Conservation (phyloP, 2,113 vertebrate genomes). For the Heterochromis multidens region DNA sequence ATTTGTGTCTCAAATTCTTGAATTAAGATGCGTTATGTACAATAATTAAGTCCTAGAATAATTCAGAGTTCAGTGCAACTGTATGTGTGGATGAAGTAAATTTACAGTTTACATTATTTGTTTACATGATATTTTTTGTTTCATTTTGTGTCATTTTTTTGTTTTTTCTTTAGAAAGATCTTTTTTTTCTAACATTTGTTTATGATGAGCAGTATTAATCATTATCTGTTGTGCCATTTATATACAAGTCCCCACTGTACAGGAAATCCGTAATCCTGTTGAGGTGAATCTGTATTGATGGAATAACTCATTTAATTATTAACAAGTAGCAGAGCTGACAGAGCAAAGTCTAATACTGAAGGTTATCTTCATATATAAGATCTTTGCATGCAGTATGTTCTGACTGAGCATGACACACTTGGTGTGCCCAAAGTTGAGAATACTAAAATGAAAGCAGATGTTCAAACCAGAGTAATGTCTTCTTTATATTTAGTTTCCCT, state of each 20-base stretch:
- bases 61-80: not conserved
- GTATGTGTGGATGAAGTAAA: not conserved
- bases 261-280: not conserved
- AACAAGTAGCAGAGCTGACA: not conserved
- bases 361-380: slow-evolving; percentile 8
- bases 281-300: not conserved
- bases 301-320: slow-evolving; percentile 36
- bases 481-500: fast-evolving
- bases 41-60: fast-evolving
- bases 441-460: not conserved
- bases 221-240: not conserved
- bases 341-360: slow-evolving; percentile 28
- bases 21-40: fast-evolving
- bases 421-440: not conserved
- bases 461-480: not conserved
- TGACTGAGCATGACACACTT: not conserved
- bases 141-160: not conserved
- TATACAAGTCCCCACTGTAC: not conserved
- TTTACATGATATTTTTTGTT: not conserved
- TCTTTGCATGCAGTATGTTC: not conserved
- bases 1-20: not conserved
- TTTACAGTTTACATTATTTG: not conserved
- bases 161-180: not conserved
- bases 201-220: not conserved
- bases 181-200: not conserved